These are phyloP conservation scores for Drosophila erecta DNA, from an alignment of 1,140 invertebrate genomes.

Conservation along the genomic window DNA sequence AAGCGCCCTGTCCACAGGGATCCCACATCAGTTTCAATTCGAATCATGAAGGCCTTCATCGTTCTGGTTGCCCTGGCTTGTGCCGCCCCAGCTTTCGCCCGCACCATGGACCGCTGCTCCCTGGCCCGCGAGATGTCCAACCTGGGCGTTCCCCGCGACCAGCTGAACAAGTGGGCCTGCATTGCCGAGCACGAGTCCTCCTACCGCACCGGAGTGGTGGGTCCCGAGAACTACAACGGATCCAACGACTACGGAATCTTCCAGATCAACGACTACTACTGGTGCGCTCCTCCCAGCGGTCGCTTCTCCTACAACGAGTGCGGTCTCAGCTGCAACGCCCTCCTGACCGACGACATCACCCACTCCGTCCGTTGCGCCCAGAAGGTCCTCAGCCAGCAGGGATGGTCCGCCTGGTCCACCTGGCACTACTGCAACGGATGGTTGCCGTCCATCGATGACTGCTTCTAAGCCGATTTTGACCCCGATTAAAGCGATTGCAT, in stretches of 20 bases:
- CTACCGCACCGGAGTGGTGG: slow-evolving; percentile 56
- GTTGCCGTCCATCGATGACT: slow-evolving; percentile 64
- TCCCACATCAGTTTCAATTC: slow-evolving; percentile 51
- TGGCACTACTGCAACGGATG: slow-evolving; percentile 66
- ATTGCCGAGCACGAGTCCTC: slow-evolving; percentile 69
- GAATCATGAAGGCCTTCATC: slow-evolving; percentile 50
- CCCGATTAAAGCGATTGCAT: slow-evolving; percentile 10
- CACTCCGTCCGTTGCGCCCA: slow-evolving; percentile 68
- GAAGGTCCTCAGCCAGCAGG: slow-evolving; percentile 63
- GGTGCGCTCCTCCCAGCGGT: slow-evolving; percentile 69
- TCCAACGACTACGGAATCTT: slow-evolving; percentile 79
- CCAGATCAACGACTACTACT: slow-evolving; percentile 79
- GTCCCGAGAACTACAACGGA: slow-evolving; percentile 63
- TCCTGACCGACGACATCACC: slow-evolving; percentile 64
- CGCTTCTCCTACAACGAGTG: slow-evolving; percentile 67
- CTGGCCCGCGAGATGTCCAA: slow-evolving; percentile 75
- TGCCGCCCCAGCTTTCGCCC: slow-evolving; percentile 57
- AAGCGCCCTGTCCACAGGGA: slow-evolving; percentile 1
- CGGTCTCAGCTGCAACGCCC: slow-evolving; percentile 49
- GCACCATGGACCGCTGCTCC: slow-evolving; percentile 77
- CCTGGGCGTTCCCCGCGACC: slow-evolving; percentile 67
- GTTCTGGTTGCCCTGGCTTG: slow-evolving; percentile 64
- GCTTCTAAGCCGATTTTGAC: slow-evolving; percentile 46
- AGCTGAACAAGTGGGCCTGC: slow-evolving; percentile 60
- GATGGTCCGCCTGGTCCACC: slow-evolving; percentile 73